Evolutionary conservation across 2,797 vertebrate genomes (phyloP), one percentile per base, ranked within the genome.

Genomic region (Circus cinereus): DNA sequence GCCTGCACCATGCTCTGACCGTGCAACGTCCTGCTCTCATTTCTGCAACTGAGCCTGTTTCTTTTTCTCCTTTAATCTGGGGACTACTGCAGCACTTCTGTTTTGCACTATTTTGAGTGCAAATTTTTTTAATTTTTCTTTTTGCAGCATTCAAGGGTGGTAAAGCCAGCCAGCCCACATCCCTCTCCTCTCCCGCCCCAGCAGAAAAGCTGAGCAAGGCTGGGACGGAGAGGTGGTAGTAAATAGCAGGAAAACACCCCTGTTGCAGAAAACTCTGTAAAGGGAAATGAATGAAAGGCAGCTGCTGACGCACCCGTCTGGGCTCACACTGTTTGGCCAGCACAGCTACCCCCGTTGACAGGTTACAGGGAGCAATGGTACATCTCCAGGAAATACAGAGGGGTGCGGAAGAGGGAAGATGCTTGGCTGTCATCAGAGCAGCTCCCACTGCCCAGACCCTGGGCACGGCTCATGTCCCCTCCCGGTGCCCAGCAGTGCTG

Each of bases 291-390:
- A 65, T 51, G 59, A 34, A 63, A 69, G 9, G 40, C 15, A 2
- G 36, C 20, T 11, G 54, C 26, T 59, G 57, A 34, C n/a, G 34
- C 50, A 24, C 40, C 42, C 45, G n/a, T 7, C 45, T 15, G 47
- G 36, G 20, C 64, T 74, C 57, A 8, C 13, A 7, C 15, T 3
- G 19, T 36, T 78, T 70, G 34, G 53, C 77, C 11, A 1, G 0
- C 4, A 12, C 68, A 10, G 76, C 27, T 62, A 54, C 32, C 65
- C 64, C 57, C 24, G 11, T 3, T 6, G 65, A 14, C 21, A 40
- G 53, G 72, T 47, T 18, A 23, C 0, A 0, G 38, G n/a, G 63
- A 57, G n/a, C 3, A 0, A 15, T 21, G 85, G 15, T 63, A 38
- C 20, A 9, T 78, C 75, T 42, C 65, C 54, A 69, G 80, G 63